These are phyloP conservation scores for Caenorhabditis remanei DNA, from an alignment of 1,140 invertebrate species.

Conservation along the genomic window DNA sequence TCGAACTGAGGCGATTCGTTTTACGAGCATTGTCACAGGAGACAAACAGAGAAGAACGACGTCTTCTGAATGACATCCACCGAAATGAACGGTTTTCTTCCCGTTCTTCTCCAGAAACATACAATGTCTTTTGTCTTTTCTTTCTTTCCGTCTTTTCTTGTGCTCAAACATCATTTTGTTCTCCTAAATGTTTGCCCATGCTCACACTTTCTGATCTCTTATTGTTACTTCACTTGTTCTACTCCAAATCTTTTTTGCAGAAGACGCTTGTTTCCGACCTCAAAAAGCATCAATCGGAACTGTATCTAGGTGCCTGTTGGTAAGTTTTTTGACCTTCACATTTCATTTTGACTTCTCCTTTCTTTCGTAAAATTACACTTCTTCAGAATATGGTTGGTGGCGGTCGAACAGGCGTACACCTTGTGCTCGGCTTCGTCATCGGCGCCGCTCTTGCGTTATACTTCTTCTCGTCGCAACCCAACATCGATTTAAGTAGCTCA, in stretches of 20 bases:
- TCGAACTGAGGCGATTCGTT: neutral
- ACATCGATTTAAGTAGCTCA: conserved; percentile 9
- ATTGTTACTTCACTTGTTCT: neutral
- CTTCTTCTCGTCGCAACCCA: conserved; percentile 24
- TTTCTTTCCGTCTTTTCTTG: neutral
- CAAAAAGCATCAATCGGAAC: neutral
- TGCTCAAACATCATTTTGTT: conserved; percentile 8
- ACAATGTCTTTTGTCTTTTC: neutral
- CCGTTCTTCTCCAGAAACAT: neutral
- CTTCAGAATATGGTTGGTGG: conserved; percentile 52
- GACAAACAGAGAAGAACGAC: neutral
- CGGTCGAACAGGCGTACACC: conserved; percentile 56
- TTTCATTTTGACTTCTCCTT: neutral
- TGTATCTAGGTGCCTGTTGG: conserved; percentile 14
- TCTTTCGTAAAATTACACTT: neutral
- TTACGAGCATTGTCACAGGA: conserved; percentile 44
- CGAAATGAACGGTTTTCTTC: neutral
- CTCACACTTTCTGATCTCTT: conserved; percentile 19
- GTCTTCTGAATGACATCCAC: conserved; percentile 9
- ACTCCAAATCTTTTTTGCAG: conserved; percentile 4
- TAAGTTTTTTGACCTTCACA: neutral
- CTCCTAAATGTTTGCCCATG: neutral
- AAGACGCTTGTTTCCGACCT: neutral
- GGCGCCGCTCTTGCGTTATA: conserved; percentile 22
- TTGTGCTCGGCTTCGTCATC: conserved; percentile 54